Evolutionary conservation across 2,113 vertebrate species (phyloP).

Genomic region (Leptocoma aspasia): DNA sequence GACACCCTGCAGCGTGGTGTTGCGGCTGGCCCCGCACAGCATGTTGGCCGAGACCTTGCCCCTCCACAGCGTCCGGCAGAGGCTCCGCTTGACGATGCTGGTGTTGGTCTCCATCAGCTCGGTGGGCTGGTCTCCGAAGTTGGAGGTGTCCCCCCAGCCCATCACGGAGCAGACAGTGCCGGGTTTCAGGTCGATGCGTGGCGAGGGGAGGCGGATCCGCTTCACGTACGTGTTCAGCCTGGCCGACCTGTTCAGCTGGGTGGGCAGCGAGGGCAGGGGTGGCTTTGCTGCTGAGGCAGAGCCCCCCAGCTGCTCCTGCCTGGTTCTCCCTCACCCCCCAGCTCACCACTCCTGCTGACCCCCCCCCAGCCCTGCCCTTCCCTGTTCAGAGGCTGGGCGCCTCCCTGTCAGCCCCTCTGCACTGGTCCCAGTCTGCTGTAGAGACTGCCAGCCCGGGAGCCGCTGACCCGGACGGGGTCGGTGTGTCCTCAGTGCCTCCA

Average conservation of each 20-base stretch:
- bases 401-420: not conserved
- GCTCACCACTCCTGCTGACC: rapidly evolving
- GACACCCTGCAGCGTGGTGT: slow-evolving; percentile 39
- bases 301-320: not conserved
- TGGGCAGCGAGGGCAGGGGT: rapidly evolving
- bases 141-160: slow-evolving; percentile 67
- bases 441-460: not conserved
- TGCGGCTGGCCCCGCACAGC: slow-evolving; percentile 57
- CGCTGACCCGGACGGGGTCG: no score
- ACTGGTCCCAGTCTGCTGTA: not conserved
- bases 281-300: not conserved
- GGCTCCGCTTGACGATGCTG: slow-evolving; percentile 12
- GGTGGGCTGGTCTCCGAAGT: not conserved
- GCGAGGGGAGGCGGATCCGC: not conserved
- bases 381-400: not conserved
- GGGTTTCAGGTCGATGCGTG: not conserved
- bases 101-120: slow-evolving; percentile 67
- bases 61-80: slow-evolving; percentile 61
- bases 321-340: rapidly evolving
- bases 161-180: slow-evolving; percentile 30
- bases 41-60: slow-evolving; percentile 33
- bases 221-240: slow-evolving; percentile 31
- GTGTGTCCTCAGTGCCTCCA: not conserved
- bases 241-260: slow-evolving; percentile 62
- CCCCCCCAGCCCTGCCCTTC: not conserved